Conservation (phyloP, 2,797 vertebrate species). For the Nothura maculosa region DNA sequence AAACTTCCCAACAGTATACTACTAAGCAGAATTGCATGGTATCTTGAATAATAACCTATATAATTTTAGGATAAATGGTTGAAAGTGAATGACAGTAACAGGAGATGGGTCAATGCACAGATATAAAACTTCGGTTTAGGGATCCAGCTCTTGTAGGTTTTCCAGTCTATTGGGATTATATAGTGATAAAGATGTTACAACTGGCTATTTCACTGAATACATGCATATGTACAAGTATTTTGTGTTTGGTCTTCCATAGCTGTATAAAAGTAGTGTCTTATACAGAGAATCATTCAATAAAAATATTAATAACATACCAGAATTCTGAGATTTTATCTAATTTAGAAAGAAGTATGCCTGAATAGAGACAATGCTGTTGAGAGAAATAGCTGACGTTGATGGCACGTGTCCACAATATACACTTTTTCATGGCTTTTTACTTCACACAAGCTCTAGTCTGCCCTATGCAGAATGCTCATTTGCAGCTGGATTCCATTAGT, state of each 20-base stretch:
- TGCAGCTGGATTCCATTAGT: conserved; percentile 71
- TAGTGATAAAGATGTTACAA: not conserved
- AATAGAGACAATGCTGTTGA: not conserved
- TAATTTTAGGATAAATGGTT: not conserved
- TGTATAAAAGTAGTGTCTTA: not conserved
- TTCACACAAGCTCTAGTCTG: conserved; percentile 48
- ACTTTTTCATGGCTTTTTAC: conserved; percentile 58
- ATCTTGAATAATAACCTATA: not conserved
- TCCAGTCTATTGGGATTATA: not conserved
- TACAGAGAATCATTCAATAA: not conserved
- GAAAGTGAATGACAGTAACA: not conserved
- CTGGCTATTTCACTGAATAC: not conserved
- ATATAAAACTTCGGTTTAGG: not conserved
- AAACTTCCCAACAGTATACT: not conserved
- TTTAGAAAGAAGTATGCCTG: conserved; percentile 10
- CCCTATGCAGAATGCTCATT: conserved; percentile 23
- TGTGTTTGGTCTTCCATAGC: not conserved
- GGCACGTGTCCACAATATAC: conserved; percentile 16
- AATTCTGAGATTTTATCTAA: not conserved
- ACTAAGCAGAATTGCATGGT: not conserved
- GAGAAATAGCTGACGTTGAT: conserved; percentile 25
- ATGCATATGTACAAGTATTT: not conserved
- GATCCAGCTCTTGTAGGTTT: not conserved
- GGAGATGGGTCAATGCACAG: not conserved
- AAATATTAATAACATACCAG: not conserved